Conservation (phyloP, 2,888 invertebrate species). For the Morpho achilles region DNA sequence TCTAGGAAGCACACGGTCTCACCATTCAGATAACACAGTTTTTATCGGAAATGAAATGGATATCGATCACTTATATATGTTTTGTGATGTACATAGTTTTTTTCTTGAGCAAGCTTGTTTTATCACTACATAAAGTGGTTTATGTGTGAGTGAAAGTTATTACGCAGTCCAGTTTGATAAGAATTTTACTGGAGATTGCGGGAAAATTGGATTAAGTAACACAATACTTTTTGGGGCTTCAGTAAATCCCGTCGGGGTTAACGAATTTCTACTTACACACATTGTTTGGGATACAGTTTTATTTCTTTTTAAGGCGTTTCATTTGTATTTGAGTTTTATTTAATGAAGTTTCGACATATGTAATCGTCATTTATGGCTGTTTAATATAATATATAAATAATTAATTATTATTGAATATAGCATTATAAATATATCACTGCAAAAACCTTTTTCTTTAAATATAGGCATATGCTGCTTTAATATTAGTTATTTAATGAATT, state of each 20-base stretch:
- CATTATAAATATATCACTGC: too few relatives aligned
- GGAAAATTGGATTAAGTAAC: conserved; percentile 55
- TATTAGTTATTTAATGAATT: too few relatives aligned
- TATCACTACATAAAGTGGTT: conserved; percentile 15
- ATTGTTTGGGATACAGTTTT: conserved; percentile 15
- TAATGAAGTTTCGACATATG: background rate
- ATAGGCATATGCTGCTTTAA: too few relatives aligned
- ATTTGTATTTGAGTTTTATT: conserved; percentile 1
- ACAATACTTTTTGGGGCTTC: conserved; percentile 46
- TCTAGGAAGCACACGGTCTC: too few relatives aligned
- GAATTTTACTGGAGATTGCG: conserved; percentile 35
- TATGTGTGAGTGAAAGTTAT: conserved; percentile 14
- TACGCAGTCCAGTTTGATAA: conserved; percentile 33
- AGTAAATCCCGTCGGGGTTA: conserved; percentile 36
- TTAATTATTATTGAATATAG: too few relatives aligned
- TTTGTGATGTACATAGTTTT: background rate
- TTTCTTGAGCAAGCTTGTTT: conserved; percentile 2
- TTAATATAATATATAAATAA: too few relatives aligned
- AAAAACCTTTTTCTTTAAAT: too few relatives aligned
- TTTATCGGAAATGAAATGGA: too few relatives aligned
- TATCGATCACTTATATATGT: too few relatives aligned
- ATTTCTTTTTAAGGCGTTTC: conserved; percentile 8
- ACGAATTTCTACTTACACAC: conserved; percentile 11
- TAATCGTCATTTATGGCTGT: too few relatives aligned
- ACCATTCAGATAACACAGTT: too few relatives aligned